phyloP scores from a whole-genome alignment of 1,140 invertebrate species.

The Saccostrea glomerata region DNA sequence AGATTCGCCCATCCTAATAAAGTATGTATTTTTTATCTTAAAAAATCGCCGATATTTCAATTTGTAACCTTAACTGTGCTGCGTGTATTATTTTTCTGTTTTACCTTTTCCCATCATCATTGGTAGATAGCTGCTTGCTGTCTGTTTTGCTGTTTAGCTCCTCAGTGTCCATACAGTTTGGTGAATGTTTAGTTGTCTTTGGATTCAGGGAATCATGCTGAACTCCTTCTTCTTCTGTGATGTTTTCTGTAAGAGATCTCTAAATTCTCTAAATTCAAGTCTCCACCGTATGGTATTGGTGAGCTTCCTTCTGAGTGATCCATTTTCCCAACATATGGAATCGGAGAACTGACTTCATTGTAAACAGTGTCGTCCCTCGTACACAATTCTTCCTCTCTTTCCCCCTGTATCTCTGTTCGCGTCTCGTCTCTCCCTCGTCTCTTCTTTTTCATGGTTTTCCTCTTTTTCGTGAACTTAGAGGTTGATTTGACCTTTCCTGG shows the following conservation, averaged over 20 bases:
- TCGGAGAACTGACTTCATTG: background rate
- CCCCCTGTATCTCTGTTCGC: background rate
- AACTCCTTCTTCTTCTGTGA: background rate
- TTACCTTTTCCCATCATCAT: background rate
- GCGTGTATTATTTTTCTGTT: too few relatives aligned
- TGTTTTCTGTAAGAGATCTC: background rate
- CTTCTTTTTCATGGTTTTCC: background rate
- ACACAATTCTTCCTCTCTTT: background rate
- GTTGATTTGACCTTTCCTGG: background rate
- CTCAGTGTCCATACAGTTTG: background rate
- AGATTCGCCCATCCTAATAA: too few relatives aligned
- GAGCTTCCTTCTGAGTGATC: background rate
- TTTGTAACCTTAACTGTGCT: too few relatives aligned
- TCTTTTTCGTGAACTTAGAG: background rate
- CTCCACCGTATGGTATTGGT: background rate
- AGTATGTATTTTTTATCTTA: too few relatives aligned
- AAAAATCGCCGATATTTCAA: too few relatives aligned
- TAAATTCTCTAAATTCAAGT: background rate
- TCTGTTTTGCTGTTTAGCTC: background rate
- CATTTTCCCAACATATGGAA: background rate
- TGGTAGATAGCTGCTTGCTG: background rate
- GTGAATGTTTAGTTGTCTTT: background rate
- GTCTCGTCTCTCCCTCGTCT: background rate
- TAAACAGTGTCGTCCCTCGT: background rate
- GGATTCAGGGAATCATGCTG: background rate